Evolutionary conservation across 2,113 vertebrate species (phyloP).

Genomic region (Crocuta crocuta): DNA sequence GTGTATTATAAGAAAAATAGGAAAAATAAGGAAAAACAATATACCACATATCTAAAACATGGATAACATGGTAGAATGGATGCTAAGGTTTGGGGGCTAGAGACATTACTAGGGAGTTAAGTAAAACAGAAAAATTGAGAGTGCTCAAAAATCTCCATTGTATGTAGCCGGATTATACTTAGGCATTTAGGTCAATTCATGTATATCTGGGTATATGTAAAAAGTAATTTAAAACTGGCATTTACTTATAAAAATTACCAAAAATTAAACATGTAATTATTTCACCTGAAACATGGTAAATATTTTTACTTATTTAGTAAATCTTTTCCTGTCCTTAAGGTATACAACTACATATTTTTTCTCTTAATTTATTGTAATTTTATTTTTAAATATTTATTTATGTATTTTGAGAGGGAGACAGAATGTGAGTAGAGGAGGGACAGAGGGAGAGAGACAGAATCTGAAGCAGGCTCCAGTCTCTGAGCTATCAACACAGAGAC

Average conservation of each 20-base stretch:
- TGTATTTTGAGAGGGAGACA: too few relatives aligned
- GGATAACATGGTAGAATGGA: not conserved
- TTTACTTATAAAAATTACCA: not conserved
- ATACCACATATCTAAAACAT: not conserved
- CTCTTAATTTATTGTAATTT: not conserved
- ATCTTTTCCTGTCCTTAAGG: not conserved
- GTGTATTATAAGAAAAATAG: not conserved
- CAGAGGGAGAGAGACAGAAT: too few relatives aligned
- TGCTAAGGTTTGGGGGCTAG: not conserved
- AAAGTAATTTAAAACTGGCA: not conserved
- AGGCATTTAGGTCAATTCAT: not conserved
- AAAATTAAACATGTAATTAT: not conserved
- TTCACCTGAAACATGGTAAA: not conserved
- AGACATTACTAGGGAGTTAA: not conserved
- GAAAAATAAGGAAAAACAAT: not conserved
- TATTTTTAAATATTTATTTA: not conserved
- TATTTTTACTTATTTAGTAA: constrained; percentile 2
- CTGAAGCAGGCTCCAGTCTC: too few relatives aligned
- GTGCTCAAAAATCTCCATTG: not conserved
- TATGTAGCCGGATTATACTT: not conserved
- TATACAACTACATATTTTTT: not conserved
- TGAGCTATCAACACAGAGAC: too few relatives aligned
- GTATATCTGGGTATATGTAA: not conserved
- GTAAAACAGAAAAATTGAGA: not conserved
- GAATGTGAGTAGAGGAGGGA: too few relatives aligned